phyloP scores from a whole-genome alignment of 2,888 invertebrate genomes.

The Limnephilus auricula region DNA sequence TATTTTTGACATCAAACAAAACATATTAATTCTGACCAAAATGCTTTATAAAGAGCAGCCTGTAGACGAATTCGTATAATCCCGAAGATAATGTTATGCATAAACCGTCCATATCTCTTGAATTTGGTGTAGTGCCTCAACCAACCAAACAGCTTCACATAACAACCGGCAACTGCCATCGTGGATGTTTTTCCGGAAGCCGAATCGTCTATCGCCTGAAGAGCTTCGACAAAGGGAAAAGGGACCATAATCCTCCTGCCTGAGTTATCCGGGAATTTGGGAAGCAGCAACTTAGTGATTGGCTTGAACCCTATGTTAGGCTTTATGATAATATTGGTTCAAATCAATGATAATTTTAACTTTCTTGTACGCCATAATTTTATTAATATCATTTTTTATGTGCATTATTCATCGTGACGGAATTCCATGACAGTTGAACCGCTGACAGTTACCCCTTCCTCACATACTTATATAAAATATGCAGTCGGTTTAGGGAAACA shows the following conservation, averaged over 20 bases:
- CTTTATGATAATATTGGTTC: neutral
- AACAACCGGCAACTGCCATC: neutral
- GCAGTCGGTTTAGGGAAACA: too few species aligned
- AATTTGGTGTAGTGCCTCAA: neutral
- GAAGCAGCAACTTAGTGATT: neutral
- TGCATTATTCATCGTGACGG: too few species aligned
- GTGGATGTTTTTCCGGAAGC: conserved; percentile 42
- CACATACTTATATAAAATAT: too few species aligned
- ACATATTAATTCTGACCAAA: too few species aligned
- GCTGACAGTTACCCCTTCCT: too few species aligned
- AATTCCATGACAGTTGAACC: too few species aligned
- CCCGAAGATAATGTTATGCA: neutral
- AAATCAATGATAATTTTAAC: too few species aligned
- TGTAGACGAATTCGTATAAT: neutral
- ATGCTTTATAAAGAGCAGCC: neutral
- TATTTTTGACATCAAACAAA: too few species aligned
- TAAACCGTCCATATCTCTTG: neutral
- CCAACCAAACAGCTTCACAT: neutral
- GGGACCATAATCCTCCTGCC: neutral
- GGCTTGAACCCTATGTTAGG: neutral
- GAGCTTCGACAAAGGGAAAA: neutral
- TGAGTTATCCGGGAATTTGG: neutral
- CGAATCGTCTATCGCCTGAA: neutral
- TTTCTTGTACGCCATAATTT: too few species aligned
- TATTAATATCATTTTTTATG: too few species aligned